Evolutionary conservation across 2,888 invertebrate species (phyloP), one percentile per base, ranked within the genome.

Genomic region (Hermaeophaga mercurialis): DNA sequence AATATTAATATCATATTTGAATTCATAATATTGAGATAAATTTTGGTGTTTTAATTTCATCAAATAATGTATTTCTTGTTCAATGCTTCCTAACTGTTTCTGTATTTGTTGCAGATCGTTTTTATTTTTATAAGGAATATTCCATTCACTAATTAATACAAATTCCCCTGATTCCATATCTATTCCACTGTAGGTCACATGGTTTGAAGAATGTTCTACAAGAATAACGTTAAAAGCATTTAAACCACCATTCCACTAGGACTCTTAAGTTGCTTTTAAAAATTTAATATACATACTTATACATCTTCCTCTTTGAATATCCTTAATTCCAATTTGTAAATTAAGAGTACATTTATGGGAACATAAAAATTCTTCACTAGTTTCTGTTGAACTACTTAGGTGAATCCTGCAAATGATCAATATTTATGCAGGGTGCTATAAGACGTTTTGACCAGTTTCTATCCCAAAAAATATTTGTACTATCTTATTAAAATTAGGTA

Each of bases 141-240:
- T 80, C 94, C 94, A 95, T 74, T 93, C 91, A 18, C 85, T 86
- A 9, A 91, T 80, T 22, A 88, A 84, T 0, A 91, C 78, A 43
- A 88, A 73, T 62, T 89, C 87, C 0, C 92, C 91, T 9, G 85
- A 83, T 54, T 84, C 83, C 49, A 83, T 82, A 71, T 94, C 94
- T 14, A 94, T 84, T 4, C 90, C 92, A 14, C 85, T 81, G 74
- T 87, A 92, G 2, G 89, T 86, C 17, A 87, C 84, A 39, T 88
- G 87, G 5, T 91, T 91, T 62, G 85, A 84, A 18, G 89, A 89
- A 72, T 92, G 91, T 1, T 89, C 89, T 86, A 73, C 19, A 71
- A 71, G 49, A 39, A 47, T 0, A 22, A 24, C 9, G 17, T 45
- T 48, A 55, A 38, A n/a, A n/a, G 12, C 14, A 11, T 19, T 41